phyloP scores from a whole-genome alignment of 2,113 vertebrate genomes.

The Protobothrops mucrosquamatus region DNA sequence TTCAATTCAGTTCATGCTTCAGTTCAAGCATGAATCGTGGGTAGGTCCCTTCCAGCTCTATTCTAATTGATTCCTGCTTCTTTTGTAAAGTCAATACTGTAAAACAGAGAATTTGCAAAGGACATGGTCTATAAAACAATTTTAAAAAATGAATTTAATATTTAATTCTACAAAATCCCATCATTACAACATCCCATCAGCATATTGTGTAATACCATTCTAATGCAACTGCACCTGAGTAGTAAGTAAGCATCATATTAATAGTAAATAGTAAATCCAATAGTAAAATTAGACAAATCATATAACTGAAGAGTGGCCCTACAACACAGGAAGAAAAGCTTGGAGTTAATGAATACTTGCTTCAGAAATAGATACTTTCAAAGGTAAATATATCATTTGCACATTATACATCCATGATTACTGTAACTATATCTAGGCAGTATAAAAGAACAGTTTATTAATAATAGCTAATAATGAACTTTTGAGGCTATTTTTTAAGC shows the following conservation, averaged over 20 bases:
- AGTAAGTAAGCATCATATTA: no score
- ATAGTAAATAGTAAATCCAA: neutral
- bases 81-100: neutral
- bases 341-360: neutral
- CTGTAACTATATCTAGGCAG: neutral
- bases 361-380: neutral
- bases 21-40: neutral
- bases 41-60: no score
- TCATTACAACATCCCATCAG: neutral
- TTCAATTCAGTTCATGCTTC: neutral
- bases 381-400: neutral
- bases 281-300: neutral
- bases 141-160: neutral
- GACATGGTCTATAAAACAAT: neutral
- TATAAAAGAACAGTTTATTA: neutral
- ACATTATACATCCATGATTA: neutral
- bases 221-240: neutral
- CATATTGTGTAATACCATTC: neutral
- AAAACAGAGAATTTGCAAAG: neutral
- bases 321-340: neutral
- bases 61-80: neutral
- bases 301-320: neutral
- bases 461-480: neutral
- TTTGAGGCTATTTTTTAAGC: neutral
- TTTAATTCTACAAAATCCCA: neutral